Evolutionary conservation across 2,888 invertebrate species (phyloP), one percentile per base, ranked within the genome.

Genomic region (Ephialtes manifestator): DNA sequence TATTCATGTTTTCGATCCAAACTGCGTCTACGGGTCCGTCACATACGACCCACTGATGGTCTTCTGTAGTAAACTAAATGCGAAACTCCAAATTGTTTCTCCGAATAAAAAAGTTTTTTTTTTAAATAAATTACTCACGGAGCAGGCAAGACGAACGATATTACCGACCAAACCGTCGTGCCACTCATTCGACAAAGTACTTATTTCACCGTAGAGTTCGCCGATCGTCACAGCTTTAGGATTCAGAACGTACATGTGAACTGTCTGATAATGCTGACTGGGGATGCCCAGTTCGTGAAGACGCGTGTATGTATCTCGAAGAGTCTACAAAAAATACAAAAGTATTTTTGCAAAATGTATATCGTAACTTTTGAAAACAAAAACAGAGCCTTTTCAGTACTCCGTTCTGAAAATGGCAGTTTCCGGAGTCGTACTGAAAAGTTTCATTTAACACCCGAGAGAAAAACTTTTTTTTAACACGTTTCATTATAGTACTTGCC

Each of bases 1-100:
- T 98, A 94, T 98, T 98, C 96, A 98, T 96, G 92, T 98, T 98
- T 94, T 98, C 98, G 86, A 98, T 98, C 98, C 98, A 98, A 24
- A 98, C 97, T 0, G 98, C 98, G 93, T 98, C 98, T 0, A 98
- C 98, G 0, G 97, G 98, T 0, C 98, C 98, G 92, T 98, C 98
- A 93, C 98, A 98, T 58, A 98, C 96, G 75, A 98, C 96, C 98
- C 98, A 98, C 91, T 98, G 98, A 92, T 98, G 98, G 89, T 98
- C 96, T 79, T 96, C 95, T 4, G 95, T 95, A 81, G 92, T 93
- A 81, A 91, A 92, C 95, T 95, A 79, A 18, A 51, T n/a, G 70
- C 76, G 10, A 13, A 63, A 2, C 15, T 18, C 31, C n/a, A 70
- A 78, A 39, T 35, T 60, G 48, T 46, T 77, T 24, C 0, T 11